Base-by-base conservation (phyloP, 2,797 vertebrate genomes). In the Pteropus rufus region DNA sequence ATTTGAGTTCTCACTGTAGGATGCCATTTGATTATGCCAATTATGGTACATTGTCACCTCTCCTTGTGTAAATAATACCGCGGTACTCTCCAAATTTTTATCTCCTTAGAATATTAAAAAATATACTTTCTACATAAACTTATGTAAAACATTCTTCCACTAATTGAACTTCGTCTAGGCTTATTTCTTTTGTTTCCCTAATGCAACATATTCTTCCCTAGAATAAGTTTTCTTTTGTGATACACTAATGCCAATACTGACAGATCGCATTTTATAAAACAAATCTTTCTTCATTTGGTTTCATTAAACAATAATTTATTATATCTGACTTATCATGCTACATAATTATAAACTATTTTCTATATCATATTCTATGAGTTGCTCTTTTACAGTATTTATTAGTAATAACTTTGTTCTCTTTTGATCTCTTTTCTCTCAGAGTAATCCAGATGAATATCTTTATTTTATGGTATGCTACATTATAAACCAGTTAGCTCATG, bases 81-180 rank as follows among this genome's bases (percentile, higher is more conserved):
- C 21, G 21, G 10, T 12, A 34, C 67, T 54, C 5, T 11, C 18
- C 0, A 87, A 46, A 58, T 3, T 23, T 82, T 69, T 52, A 64
- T 72, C 44, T 72, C 15, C 29, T 46, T 39, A 29, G 6, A 10
- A 75, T 21, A 39, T 6, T 39, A n/a, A 67, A 73, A 56, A 60
- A 41, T 10, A 65, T 26, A 85, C 1, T 56, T 58, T 44, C 21
- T 6, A 77, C 79, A n/a, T 64, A 92, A 91, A 67, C 36, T 77
- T 93, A 56, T 34, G 3, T 24, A 92, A 80, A 93, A 93, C 46
- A 92, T 62, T 88, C 7, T 16, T 41, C 26, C 31, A 87, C 21
- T 69, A 93, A 94, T 18, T 97, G 90, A 94, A 23, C 1, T 81
- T 60, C 29, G 88, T 41, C 31, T 77, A 92, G 46, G 96, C 10